Evolutionary conservation across 2,888 invertebrate genomes (phyloP).

Genomic region (Nephrotoma guestfalica): DNA sequence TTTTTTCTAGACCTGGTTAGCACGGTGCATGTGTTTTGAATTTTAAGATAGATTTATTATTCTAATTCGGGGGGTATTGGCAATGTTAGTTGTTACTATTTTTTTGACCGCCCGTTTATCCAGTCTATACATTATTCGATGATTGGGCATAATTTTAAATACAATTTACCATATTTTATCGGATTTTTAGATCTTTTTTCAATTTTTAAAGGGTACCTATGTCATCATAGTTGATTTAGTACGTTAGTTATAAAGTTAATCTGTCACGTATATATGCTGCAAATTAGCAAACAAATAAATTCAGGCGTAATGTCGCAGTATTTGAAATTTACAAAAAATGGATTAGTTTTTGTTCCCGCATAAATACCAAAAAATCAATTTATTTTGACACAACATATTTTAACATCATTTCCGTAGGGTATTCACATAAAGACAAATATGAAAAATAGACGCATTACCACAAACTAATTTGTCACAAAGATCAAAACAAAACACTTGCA

Average conservation of each 20-base stretch:
- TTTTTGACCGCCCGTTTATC: background rate
- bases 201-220: background rate
- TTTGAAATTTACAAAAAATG: background rate
- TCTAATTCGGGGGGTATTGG: background rate
- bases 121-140: background rate
- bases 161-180: background rate
- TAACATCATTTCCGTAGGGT: background rate
- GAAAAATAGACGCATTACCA: background rate
- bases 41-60: background rate
- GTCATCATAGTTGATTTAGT: background rate
- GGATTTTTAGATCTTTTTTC: background rate
- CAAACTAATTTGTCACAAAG: background rate
- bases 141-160: background rate
- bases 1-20: background rate
- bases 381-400: background rate
- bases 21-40: background rate
- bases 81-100: background rate
- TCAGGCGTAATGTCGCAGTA: background rate
- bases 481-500: background rate
- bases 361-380: background rate
- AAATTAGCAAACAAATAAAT: background rate
- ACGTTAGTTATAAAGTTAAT: background rate
- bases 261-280: background rate
- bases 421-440: background rate
- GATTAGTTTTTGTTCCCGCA: background rate